Conservation (phyloP, 2,113 vertebrate genomes). For the Nyctibius bracteatus region DNA sequence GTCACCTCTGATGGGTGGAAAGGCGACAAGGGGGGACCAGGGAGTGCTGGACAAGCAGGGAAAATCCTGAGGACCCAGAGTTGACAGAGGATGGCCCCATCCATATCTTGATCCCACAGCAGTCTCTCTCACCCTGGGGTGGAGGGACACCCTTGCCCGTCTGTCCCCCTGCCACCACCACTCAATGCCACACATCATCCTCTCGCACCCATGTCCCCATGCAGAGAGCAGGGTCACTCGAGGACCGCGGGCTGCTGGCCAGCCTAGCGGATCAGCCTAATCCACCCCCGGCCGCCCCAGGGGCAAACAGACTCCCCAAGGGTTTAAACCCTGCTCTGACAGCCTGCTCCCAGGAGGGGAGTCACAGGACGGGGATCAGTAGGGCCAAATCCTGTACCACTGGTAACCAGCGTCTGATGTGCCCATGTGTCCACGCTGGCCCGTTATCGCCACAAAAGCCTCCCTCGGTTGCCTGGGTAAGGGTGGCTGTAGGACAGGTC, state of each 20-base stretch:
- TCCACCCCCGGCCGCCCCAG: not conserved
- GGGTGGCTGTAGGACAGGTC: not conserved
- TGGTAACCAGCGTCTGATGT: not conserved
- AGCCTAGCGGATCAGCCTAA: not conserved
- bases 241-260: not conserved
- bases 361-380: slow-evolving; percentile 7
- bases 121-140: not conserved
- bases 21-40: not conserved
- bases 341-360: not conserved
- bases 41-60: not conserved
- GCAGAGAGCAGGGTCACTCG: not conserved
- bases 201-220: not conserved
- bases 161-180: not conserved
- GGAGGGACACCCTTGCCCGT: not conserved
- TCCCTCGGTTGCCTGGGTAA: not conserved
- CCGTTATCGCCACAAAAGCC: not conserved
- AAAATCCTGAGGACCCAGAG: not conserved
- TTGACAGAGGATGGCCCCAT: not conserved
- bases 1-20: not conserved
- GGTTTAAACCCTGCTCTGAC: not conserved
- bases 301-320: not conserved
- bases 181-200: fast-evolving
- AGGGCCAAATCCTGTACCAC: not conserved
- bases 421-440: not conserved
- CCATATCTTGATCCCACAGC: not conserved